Percentiles rank a stretch among this genome's conserved stretches.
Evolutionary conservation across 2,888 invertebrate genomes (phyloP).

Genomic region (Cataglyphis livida): DNA sequence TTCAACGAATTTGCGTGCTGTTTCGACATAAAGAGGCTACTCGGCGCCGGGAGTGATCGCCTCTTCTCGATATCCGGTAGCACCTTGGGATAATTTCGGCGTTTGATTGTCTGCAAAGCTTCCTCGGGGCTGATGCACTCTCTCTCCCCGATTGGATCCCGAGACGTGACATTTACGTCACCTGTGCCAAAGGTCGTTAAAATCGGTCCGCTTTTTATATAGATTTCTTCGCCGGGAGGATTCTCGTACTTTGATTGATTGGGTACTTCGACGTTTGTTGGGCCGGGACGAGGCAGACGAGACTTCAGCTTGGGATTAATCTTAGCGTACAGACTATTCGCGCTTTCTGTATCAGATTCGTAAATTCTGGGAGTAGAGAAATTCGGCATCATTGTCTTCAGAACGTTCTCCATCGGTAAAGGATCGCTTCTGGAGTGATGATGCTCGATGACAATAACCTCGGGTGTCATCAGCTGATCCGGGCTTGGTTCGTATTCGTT

Average conservation of each 20-base stretch:
- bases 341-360: conserved; percentile 83
- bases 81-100: conserved; percentile 94
- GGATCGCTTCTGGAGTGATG: conserved; percentile 84
- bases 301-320: conserved; percentile 82
- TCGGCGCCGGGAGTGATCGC: conserved; percentile 82
- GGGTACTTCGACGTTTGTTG: conserved; percentile 51
- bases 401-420: conserved; percentile 82
- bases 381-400: conserved; percentile 83
- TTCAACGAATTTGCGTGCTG: conserved; percentile 75
- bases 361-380: conserved; percentile 79
- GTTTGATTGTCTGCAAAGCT: conserved; percentile 90
- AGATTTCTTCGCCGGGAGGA: conserved; percentile 71
- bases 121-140: conserved; percentile 89
- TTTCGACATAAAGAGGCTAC: conserved; percentile 75
- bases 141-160: conserved; percentile 85
- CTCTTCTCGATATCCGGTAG: conserved; percentile 90
- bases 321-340: conserved; percentile 83
- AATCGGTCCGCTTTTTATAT: conserved; percentile 76
- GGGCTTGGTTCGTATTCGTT: conserved; percentile 67
- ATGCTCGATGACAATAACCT: conserved; percentile 83
- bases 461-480: conserved; percentile 73
- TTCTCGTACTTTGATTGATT: conserved; percentile 45
- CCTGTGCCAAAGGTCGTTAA: conserved; percentile 79
- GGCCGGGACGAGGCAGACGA: conserved; percentile 72
- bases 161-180: conserved; percentile 92